Evolutionary conservation across 2,113 vertebrate genomes (phyloP), one percentile per base, ranked within the genome.

Genomic region (Mystacornis crossleyi): DNA sequence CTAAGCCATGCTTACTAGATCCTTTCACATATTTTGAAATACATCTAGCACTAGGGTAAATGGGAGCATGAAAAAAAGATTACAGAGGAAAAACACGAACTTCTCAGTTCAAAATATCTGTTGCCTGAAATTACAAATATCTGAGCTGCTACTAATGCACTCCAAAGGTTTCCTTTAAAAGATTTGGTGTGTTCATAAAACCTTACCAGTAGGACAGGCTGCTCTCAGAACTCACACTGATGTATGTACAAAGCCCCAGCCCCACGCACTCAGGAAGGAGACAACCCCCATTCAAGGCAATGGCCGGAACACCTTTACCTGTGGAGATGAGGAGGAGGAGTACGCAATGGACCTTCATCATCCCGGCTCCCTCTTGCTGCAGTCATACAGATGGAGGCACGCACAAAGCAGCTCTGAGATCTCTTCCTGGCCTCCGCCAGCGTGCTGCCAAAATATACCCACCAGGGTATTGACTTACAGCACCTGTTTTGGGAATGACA

Each of bases 401-500:
- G 0, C 57, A 82, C 62, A 57, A 42, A 72, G 70, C 14, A 14
- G 87, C 55, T 71, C 60, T 43, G 28, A 51, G 25, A 23, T 61
- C 72, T 47, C 50, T 14, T 48, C 60, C 42, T 18, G 16, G 82
- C 62, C 69, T 86, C 62, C 12, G 4, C 57, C 14, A 24, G 79
- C 57, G 50, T 33, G 43, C 55, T 64, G 77, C 87, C 7, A 33
- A 58, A 93, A 92, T 61, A 57, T 26, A 86, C 40, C 42, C 43
- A 19, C 47, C 0, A 47, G 50, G 90, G 86, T 97, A 95, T 98
- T 94, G 91, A 77, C 65, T 98, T 94, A 95, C 95, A 95, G 92
- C 98, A 98, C 97, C 98, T 98, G 98, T 97, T 97, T 64, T 4
- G 64, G 81, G 77, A 64, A 85, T 9, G 89, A 98, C 98, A 98